Evolutionary conservation across 2,113 vertebrate genomes (phyloP).

Genomic region (Orthonyx spaldingii): DNA sequence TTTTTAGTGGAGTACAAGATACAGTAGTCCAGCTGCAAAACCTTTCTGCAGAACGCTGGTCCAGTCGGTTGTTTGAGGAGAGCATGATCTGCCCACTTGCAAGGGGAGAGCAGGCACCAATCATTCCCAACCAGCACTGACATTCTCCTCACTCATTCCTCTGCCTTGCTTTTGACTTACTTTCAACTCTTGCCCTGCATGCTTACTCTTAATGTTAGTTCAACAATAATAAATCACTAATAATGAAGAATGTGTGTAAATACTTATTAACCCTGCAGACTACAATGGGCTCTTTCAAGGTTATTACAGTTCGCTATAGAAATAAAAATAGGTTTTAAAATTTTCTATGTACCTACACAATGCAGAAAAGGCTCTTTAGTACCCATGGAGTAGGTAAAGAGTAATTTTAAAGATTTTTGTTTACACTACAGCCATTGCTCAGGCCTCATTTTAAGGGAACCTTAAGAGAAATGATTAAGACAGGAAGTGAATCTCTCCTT

Average conservation of each 20-base stretch:
- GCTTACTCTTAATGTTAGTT: constrained; percentile 13
- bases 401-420: not conserved
- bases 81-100: not conserved
- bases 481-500: not conserved
- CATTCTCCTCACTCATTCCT: not conserved
- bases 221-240: constrained; percentile 55
- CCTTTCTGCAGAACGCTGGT: not conserved
- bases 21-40: not conserved
- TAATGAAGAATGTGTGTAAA: constrained; percentile 23
- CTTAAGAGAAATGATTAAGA: not conserved
- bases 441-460: not conserved
- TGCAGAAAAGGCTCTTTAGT: not conserved
- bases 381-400: not conserved
- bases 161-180: not conserved
- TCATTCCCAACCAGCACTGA: not conserved
- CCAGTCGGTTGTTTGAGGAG: rapidly evolving
- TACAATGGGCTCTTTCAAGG: constrained; percentile 41
- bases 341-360: not conserved
- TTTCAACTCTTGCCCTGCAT: constrained; percentile 4
- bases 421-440: not conserved
- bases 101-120: not conserved
- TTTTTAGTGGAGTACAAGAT: not conserved
- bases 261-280: not conserved
- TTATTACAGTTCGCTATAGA: not conserved
- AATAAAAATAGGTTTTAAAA: constrained; percentile 7